These are phyloP conservation scores for Lymantria monacha DNA, from an alignment of 2,888 invertebrate genomes.

Conservation along the genomic window DNA sequence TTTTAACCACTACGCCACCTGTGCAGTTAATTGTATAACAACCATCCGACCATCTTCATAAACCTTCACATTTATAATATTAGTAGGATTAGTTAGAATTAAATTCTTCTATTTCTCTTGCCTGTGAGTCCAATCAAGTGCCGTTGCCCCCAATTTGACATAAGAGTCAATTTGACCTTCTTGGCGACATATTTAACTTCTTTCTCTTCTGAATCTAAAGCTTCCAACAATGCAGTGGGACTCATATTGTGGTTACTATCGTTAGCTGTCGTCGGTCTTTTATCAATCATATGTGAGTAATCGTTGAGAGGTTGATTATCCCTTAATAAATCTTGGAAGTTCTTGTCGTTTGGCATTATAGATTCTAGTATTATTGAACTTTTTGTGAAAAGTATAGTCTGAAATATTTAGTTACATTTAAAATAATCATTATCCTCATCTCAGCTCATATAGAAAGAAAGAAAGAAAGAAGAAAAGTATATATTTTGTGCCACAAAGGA, in stretches of 20 bases:
- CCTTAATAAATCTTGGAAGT: constrained; percentile 65
- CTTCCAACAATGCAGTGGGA: constrained; percentile 43
- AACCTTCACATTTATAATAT: too few species aligned
- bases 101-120: constrained; percentile 8
- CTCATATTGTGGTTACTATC: constrained; percentile 52
- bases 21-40: too few species aligned
- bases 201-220: constrained; percentile 40
- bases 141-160: constrained; percentile 85
- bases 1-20: too few species aligned
- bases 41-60: too few species aligned
- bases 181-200: constrained; percentile 59
- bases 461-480: too few species aligned
- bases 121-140: constrained; percentile 84
- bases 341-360: constrained; percentile 63
- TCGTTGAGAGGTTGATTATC: constrained; percentile 61
- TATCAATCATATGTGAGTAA: constrained; percentile 46
- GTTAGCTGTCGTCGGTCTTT: constrained; percentile 84
- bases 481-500: too few species aligned
- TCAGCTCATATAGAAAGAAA: too few species aligned
- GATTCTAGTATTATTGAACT: constrained; percentile 86
- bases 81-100: too few species aligned
- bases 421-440: too few species aligned
- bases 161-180: constrained; percentile 78
- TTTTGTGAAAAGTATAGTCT: constrained; percentile 93
- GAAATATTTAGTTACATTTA: not conserved